Evolutionary conservation across 2,113 vertebrate species (phyloP).

Genomic region (Desmodus rotundus): DNA sequence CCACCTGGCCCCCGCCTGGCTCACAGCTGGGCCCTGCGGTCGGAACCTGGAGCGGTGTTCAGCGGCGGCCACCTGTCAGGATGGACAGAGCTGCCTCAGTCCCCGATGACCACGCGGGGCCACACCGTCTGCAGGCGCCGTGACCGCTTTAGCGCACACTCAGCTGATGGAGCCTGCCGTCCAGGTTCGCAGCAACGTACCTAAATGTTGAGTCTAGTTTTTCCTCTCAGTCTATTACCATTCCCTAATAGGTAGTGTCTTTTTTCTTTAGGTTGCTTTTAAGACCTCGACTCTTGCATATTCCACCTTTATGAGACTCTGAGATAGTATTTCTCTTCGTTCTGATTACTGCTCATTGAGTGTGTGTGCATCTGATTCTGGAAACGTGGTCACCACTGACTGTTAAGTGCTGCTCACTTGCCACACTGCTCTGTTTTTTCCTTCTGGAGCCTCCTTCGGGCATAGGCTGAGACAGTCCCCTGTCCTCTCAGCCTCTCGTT

Average conservation of each 20-base stretch:
- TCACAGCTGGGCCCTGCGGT: accelerated
- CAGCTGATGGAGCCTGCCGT: no score
- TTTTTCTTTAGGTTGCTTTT: not conserved
- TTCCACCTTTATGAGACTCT: not conserved
- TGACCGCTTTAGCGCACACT: not conserved
- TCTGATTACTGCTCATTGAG: not conserved
- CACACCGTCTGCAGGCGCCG: accelerated
- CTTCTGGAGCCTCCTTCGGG: not conserved
- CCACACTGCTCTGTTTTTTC: not conserved
- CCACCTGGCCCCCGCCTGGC: no score
- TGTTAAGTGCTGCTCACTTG: not conserved
- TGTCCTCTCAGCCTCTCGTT: not conserved
- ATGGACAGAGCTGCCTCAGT: not conserved
- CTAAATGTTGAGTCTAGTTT: not conserved
- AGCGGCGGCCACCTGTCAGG: accelerated
- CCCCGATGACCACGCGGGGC: no score
- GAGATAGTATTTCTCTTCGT: not conserved
- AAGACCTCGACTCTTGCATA: not conserved
- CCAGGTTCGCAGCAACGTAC: no score
- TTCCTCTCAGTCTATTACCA: not conserved
- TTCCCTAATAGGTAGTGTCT: not conserved
- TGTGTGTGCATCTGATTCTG: not conserved
- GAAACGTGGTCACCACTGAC: not conserved
- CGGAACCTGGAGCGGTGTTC: accelerated
- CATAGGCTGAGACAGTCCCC: no score